A percentile compares a stretch with the other conserved stretches of the same genome.
Conservation (phyloP, 2,797 vertebrate species). For the Columba guinea region DNA sequence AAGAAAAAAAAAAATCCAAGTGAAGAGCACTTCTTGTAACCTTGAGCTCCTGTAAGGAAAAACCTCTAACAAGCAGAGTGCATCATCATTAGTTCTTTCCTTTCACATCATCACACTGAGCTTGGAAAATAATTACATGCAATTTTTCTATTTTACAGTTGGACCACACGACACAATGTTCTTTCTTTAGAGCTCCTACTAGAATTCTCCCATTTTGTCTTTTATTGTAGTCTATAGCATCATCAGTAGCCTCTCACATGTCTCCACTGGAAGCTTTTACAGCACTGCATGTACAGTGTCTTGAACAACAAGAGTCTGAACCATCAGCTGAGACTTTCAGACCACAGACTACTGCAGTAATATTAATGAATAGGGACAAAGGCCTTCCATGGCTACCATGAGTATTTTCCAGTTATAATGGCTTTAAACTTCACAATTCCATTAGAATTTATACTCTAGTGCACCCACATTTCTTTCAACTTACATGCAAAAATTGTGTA, state of each 20-base stretch:
- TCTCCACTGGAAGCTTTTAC: constrained; percentile 32
- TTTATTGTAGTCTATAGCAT: constrained; percentile 22
- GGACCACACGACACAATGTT: constrained; percentile 77
- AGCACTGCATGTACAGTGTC: neutral
- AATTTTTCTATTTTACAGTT: constrained; percentile 83
- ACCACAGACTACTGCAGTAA: neutral
- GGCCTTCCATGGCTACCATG: neutral
- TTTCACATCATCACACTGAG: constrained; percentile 75
- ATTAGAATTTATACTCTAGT: neutral
- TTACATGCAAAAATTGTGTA: neutral
- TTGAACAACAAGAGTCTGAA: neutral
- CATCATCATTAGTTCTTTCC: constrained; percentile 78
- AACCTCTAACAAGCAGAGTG: constrained; percentile 79
- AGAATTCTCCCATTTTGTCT: constrained; percentile 62
- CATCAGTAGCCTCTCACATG: neutral
- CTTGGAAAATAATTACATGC: constrained; percentile 81
- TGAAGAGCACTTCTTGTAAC: constrained; percentile 71
- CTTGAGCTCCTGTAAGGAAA: constrained; percentile 75
- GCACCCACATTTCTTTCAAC: neutral
- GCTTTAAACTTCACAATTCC: neutral
- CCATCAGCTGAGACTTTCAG: neutral
- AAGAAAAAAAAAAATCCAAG: constrained; percentile 1
- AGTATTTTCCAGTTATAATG: neutral
- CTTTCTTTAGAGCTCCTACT: constrained; percentile 59
- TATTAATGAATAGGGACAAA: constrained; percentile 12